These are phyloP conservation scores for Acestrorhynchus altus DNA, from an alignment of 2,797 vertebrate genomes.

Conservation along the genomic window DNA sequence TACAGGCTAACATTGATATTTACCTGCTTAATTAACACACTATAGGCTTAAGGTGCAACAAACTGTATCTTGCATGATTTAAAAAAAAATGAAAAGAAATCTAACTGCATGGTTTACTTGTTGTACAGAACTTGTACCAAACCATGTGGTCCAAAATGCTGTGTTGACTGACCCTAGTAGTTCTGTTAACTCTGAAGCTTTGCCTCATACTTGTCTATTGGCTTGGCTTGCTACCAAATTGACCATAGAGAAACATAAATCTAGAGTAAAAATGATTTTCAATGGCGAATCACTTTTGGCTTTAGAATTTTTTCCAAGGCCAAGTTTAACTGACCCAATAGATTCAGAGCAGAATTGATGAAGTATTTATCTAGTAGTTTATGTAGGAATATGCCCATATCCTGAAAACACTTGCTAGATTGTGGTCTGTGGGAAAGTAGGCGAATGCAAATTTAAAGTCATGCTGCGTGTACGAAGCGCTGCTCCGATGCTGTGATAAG, in stretches of 20 bases:
- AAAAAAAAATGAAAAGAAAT: no score
- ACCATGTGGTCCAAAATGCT: no score
- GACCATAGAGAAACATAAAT: neutral
- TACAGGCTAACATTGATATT: no score
- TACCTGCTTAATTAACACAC: no score
- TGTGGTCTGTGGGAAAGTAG: neutral
- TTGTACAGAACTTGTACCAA: no score
- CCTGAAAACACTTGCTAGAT: conserved; percentile 7
- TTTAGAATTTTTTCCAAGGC: neutral
- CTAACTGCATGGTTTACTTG: no score
- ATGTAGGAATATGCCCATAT: neutral
- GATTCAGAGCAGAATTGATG: neutral
- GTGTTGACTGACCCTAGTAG: no score
- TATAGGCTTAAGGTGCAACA: no score
- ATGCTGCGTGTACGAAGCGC: neutral
- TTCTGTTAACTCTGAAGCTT: neutral
- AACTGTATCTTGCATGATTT: no score
- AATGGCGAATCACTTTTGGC: neutral
- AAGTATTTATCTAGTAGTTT: no score
- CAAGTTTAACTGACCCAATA: neutral
- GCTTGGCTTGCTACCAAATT: neutral
- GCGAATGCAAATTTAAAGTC: neutral
- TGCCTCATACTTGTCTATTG: neutral
- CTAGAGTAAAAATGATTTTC: neutral
- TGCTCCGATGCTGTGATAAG: neutral